Percentiles rank a stretch among this genome's conserved stretches.
Evolutionary conservation across 2,113 vertebrate species (phyloP).

Genomic region (Corythoichthys intestinalis): DNA sequence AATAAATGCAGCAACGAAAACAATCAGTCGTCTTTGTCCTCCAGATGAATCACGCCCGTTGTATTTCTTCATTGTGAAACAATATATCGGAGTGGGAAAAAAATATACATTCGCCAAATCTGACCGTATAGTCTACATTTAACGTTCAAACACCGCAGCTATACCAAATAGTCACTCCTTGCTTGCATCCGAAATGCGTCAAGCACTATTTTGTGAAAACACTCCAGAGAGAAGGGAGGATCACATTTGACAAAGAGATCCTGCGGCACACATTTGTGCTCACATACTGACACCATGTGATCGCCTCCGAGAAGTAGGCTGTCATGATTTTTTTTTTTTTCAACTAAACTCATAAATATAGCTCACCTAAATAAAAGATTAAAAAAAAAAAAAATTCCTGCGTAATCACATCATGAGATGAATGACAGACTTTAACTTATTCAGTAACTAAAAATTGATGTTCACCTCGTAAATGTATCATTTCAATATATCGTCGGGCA

Average conservation of each 20-base stretch:
- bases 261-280: not conserved
- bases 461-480: too few species aligned
- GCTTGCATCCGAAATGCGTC: not conserved
- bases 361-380: too few species aligned
- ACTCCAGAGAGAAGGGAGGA: slow-evolving; percentile 39
- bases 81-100: too few species aligned
- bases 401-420: too few species aligned
- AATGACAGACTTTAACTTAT: too few species aligned
- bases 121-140: not conserved
- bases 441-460: too few species aligned
- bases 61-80: not conserved
- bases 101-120: not conserved
- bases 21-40: too few species aligned
- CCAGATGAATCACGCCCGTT: not conserved
- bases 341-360: too few species aligned
- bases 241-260: not conserved
- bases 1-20: not conserved
- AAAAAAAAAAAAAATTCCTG: too few species aligned
- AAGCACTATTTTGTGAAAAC: slow-evolving; percentile 12
- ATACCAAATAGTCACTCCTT: not conserved
- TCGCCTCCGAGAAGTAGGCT: not conserved
- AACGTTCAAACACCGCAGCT: not conserved
- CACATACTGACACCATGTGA: slow-evolving; percentile 59
- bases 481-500: too few species aligned
- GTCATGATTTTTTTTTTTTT: too few species aligned